phyloP scores from a whole-genome alignment of 2,888 invertebrate species.

The Machimus atricapillus region DNA sequence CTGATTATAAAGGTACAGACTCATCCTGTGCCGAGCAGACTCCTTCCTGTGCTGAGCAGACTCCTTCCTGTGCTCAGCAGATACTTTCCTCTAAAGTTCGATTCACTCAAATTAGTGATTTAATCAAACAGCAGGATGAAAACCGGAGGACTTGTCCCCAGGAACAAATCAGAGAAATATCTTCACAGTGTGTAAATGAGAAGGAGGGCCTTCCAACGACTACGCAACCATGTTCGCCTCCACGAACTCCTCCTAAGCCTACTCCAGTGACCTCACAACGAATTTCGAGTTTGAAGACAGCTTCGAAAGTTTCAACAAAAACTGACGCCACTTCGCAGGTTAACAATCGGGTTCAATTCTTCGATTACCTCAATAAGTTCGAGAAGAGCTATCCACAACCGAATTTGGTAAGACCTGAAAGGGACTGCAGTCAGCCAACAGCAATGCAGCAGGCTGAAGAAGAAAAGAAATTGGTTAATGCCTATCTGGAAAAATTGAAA shows the following conservation, averaged over 20 bases:
- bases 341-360: constrained; percentile 58
- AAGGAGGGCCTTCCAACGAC: background rate
- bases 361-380: constrained; percentile 64
- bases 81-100: constrained; percentile 45
- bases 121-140: constrained; percentile 49
- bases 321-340: background rate
- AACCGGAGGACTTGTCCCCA: background rate
- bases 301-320: background rate
- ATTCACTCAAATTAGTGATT: constrained; percentile 56
- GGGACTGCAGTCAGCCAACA: constrained; percentile 46
- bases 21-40: background rate
- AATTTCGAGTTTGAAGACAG: background rate
- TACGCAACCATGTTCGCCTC: background rate
- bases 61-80: background rate
- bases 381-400: constrained; percentile 56
- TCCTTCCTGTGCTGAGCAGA: background rate
- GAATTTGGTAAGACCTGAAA: constrained; percentile 53
- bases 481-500: constrained; percentile 46
- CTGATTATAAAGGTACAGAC: background rate
- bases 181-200: background rate
- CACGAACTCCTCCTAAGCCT: background rate
- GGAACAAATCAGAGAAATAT: background rate
- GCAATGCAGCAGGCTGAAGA: constrained; percentile 57
- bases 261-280: background rate
- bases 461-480: constrained; percentile 46